phyloP scores from a whole-genome alignment of 35 echinoderm and acorn worm genomes.

The Heliocidaris erythrogramma region DNA sequence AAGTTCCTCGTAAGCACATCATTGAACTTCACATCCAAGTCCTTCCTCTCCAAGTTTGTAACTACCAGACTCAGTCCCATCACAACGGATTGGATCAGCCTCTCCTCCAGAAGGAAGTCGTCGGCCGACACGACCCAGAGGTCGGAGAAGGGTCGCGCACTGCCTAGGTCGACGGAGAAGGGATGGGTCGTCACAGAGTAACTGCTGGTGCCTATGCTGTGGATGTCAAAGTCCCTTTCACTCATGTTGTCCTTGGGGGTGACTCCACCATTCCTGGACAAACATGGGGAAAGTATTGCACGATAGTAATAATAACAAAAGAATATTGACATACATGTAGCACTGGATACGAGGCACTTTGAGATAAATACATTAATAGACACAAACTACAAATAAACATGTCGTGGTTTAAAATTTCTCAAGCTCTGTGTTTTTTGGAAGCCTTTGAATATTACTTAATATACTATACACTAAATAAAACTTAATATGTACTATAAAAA shows the following conservation, averaged over 20 bases:
- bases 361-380: no score
- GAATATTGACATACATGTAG: background rate
- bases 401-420: no score
- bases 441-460: no score
- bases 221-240: slow-evolving; percentile 46
- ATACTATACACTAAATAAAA: no score
- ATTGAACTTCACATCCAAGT: slow-evolving; percentile 55
- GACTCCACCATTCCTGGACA: slow-evolving; percentile 7
- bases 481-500: no score
- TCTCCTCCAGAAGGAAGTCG: slow-evolving; percentile 67
- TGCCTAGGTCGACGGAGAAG: slow-evolving; percentile 45
- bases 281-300: background rate
- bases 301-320: background rate
- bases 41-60: slow-evolving; percentile 76
- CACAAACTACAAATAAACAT: no score
- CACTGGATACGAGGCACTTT: no score
- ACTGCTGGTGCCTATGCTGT: slow-evolving; percentile 41
- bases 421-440: no score
- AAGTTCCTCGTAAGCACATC: slow-evolving; percentile 79
- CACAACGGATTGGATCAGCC: slow-evolving; percentile 74
- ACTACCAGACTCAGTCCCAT: slow-evolving; percentile 81
- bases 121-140: slow-evolving; percentile 78
- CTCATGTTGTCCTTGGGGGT: slow-evolving; percentile 27
- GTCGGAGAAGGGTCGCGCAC: slow-evolving; percentile 50
- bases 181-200: background rate